phyloP scores from a whole-genome alignment of 1,140 invertebrate species.

The Protaetia brevitarsis region DNA sequence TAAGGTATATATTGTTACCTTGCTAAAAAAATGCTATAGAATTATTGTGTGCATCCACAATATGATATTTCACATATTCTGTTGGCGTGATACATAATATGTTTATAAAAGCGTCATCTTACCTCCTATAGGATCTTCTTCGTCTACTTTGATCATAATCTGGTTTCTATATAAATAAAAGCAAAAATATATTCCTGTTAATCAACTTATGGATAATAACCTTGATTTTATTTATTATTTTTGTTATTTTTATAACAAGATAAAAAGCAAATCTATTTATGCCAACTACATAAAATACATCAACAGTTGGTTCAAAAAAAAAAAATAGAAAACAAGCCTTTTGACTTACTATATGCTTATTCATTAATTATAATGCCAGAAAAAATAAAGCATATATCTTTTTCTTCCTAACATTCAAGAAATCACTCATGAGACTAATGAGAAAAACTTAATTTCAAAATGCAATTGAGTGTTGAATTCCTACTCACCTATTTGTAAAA shows the following conservation, averaged over 20 bases:
- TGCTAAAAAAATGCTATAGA: not conserved
- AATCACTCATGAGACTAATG: not conserved
- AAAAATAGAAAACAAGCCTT: too few species aligned
- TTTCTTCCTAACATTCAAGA: too few species aligned
- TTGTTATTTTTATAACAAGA: not conserved
- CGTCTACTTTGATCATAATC: conserved; percentile 79
- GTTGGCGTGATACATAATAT: conserved; percentile 20
- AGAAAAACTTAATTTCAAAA: conserved; percentile 1
- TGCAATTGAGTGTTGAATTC: not conserved
- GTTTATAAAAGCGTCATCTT: conserved; percentile 49
- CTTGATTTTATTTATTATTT: conserved; percentile 9
- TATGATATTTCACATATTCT: conserved; percentile 23
- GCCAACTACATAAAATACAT: conserved; percentile 1
- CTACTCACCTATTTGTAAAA: not conserved
- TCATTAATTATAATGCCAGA: too few species aligned
- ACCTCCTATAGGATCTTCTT: conserved; percentile 82
- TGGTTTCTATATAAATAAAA: conserved; percentile 22
- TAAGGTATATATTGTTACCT: not conserved
- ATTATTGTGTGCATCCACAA: conserved; percentile 20
- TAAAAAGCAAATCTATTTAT: conserved; percentile 13
- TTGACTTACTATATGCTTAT: too few species aligned
- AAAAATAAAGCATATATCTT: too few species aligned
- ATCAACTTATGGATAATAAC: conserved; percentile 2
- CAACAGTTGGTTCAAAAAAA: conserved; percentile 6
- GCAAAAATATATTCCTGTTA: not conserved